These are phyloP conservation scores for Lycophotia porphyrea DNA, from an alignment of 2,888 invertebrate species.

Conservation along the genomic window DNA sequence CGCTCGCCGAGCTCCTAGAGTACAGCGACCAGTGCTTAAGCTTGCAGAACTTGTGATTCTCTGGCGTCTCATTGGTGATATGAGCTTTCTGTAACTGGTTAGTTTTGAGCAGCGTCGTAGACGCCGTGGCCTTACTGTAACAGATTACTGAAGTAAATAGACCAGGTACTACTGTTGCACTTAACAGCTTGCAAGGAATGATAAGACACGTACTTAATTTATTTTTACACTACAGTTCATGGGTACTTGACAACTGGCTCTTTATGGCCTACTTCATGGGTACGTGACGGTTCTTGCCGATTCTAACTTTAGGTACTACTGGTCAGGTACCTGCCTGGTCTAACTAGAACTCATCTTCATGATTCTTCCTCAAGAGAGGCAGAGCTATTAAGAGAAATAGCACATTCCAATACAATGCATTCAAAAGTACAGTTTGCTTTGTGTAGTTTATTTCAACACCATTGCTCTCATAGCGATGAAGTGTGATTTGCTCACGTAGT, in stretches of 20 bases:
- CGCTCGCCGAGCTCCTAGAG: slow-evolving; percentile 90
- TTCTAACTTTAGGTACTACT: not conserved
- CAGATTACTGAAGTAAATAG: not conserved
- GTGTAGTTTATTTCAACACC: not conserved
- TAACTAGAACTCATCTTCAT: not conserved
- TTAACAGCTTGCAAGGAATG: not conserved
- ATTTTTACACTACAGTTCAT: not conserved
- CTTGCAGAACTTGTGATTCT: not conserved
- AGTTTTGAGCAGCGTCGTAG: not conserved
- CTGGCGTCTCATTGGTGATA: not conserved
- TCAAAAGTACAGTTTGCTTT: not conserved
- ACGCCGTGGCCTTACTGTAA: not conserved
- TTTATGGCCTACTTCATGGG: too few relatives aligned
- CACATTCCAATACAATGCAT: not conserved
- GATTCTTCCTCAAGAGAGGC: not conserved
- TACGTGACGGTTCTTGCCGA: not conserved
- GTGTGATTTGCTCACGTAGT: not conserved
- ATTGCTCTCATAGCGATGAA: not conserved
- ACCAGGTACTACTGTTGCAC: not conserved
- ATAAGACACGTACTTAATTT: slow-evolving; percentile 11
- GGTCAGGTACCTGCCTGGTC: not conserved
- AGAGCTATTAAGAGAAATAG: not conserved
- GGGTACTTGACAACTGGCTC: not conserved
- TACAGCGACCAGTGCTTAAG: slow-evolving; percentile 87
- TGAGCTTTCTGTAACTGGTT: not conserved